phyloP scores from a whole-genome alignment of 2,888 invertebrate species.

The Baccha elongata region DNA sequence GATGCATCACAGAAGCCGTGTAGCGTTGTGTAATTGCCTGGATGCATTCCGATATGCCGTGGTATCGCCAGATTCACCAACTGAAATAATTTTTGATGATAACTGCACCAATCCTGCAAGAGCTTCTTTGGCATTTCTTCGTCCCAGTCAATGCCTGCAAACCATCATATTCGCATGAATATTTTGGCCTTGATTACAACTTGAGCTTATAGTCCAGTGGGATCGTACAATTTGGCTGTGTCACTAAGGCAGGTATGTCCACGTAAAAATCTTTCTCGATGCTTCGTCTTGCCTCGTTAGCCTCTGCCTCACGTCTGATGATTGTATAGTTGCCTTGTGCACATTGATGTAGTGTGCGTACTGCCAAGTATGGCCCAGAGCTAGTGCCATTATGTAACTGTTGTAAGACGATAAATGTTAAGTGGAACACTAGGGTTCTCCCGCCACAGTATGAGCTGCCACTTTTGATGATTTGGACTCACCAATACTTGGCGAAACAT shows the following conservation, averaged over 20 bases:
- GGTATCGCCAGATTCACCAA: conserved; percentile 28
- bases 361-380: conserved; percentile 29
- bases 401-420: conserved; percentile 15
- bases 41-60: conserved; percentile 34
- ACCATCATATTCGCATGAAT: background rate
- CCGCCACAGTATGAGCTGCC: conserved; percentile 35
- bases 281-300: conserved; percentile 31
- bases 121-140: background rate
- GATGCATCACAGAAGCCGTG: conserved; percentile 21
- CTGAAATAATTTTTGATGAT: conserved; percentile 1
- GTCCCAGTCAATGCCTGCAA: background rate
- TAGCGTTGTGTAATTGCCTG: conserved; percentile 16
- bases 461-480: conserved; percentile 13
- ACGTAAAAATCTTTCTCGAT: conserved; percentile 35
- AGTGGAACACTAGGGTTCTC: conserved; percentile 21
- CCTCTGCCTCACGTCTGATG: conserved; percentile 1
- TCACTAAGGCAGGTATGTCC: conserved; percentile 31
- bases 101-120: background rate
- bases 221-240: conserved; percentile 34
- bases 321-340: conserved; percentile 15
- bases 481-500: conserved; percentile 36
- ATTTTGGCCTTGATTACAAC: conserved; percentile 27
- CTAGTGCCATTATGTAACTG: conserved; percentile 46
- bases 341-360: conserved; percentile 29
- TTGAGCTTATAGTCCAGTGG: conserved; percentile 29